A percentile compares a stretch with the other conserved stretches of the same genome.
These are phyloP conservation scores for Leptestheria dahalacensis DNA, from an alignment of 1,140 invertebrate species.

Conservation along the genomic window DNA sequence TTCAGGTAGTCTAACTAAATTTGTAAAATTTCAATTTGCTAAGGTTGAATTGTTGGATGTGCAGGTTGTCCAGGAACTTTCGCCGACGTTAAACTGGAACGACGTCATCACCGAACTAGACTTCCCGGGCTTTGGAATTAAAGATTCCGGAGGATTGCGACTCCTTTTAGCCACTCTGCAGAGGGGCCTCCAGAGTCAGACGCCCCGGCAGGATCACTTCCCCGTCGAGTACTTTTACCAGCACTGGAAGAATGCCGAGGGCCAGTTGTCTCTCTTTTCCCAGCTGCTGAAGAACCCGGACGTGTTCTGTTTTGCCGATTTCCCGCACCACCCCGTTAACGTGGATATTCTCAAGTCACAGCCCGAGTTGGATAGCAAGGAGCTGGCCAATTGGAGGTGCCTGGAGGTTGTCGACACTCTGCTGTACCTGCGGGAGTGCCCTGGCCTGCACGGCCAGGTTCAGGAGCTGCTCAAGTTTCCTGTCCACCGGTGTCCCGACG, in stretches of 20 bases:
- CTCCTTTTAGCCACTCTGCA: slow-evolving; percentile 63
- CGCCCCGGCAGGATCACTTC: slow-evolving; percentile 52
- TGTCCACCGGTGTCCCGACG: slow-evolving; percentile 81
- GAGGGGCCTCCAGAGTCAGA: slow-evolving; percentile 56
- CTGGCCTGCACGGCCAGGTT: slow-evolving; percentile 60
- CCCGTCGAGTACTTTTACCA: slow-evolving; percentile 78
- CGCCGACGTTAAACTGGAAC: slow-evolving; percentile 69
- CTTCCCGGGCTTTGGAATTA: slow-evolving; percentile 72
- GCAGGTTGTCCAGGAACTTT: slow-evolving; percentile 26
- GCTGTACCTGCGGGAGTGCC: slow-evolving; percentile 61
- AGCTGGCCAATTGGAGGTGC: slow-evolving; percentile 78
- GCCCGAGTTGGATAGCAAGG: slow-evolving; percentile 82
- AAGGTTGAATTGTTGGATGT: slow-evolving; percentile 17
- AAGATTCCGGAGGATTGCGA: slow-evolving; percentile 66
- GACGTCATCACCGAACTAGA: slow-evolving; percentile 83
- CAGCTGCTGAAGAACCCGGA: slow-evolving; percentile 71
- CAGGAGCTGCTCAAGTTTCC: slow-evolving; percentile 87
- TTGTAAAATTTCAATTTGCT: slow-evolving; percentile 7
- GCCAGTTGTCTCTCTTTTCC: slow-evolving; percentile 73
- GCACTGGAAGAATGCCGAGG: slow-evolving; percentile 82
- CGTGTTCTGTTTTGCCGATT: slow-evolving; percentile 86
- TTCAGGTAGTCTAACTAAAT: slow-evolving; percentile 62
- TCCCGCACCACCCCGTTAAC: slow-evolving; percentile 64
- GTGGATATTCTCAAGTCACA: slow-evolving; percentile 81
- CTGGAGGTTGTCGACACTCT: slow-evolving; percentile 78